Evolutionary conservation across 2,113 vertebrate species (phyloP).

Genomic region (Loxodonta africana): DNA sequence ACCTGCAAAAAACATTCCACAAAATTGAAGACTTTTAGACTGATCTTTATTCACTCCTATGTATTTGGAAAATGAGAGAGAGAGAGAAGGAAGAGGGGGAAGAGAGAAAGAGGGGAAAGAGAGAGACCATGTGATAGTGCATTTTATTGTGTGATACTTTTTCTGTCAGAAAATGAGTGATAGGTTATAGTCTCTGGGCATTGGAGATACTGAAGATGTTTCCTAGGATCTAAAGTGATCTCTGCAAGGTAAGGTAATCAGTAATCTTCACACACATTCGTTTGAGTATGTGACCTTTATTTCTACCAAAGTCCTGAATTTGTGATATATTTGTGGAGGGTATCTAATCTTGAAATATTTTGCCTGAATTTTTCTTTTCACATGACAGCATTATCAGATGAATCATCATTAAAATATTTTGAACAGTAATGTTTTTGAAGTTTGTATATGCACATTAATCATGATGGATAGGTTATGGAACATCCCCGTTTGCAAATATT

Average conservation of each 20-base stretch:
- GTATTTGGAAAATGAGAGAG: neutral
- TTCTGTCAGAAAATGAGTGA: neutral
- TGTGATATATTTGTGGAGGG: neutral
- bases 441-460: conserved; percentile 14
- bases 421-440: conserved; percentile 48
- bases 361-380: conserved; percentile 1
- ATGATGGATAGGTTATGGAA: neutral
- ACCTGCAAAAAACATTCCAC: neutral
- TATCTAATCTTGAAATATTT: neutral
- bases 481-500: conserved; percentile 11
- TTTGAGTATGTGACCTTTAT: conserved; percentile 26
- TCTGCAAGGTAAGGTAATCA: neutral
- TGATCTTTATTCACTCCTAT: neutral
- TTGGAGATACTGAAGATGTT: neutral
- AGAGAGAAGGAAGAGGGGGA: neutral
- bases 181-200: neutral
- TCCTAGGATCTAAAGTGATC: neutral
- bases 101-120: neutral
- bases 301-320: conserved; percentile 2
- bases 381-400: neutral
- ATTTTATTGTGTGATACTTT: conserved; percentile 31
- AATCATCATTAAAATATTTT: conserved; percentile 48
- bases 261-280: neutral
- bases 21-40: neutral
- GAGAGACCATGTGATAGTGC: neutral